A percentile compares a stretch with the other conserved stretches of the same genome.
Conservation (phyloP, 2,888 invertebrate species). For the Cosmopolites sordidus region DNA sequence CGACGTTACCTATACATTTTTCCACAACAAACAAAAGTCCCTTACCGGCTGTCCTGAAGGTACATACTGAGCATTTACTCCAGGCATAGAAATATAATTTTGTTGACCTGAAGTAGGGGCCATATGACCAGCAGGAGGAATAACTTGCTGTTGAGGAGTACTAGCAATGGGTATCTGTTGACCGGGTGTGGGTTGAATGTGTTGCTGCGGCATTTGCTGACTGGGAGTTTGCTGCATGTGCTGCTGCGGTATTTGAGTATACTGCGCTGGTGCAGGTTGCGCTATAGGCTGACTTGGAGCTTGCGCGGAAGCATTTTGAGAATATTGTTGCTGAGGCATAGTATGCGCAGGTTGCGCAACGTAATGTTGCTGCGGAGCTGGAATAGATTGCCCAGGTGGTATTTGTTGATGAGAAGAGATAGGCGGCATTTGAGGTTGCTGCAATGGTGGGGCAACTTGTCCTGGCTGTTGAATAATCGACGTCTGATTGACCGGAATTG, state of each 20-base stretch:
- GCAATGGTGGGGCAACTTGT: slow-evolving; percentile 8
- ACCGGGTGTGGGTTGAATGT: slow-evolving; percentile 5
- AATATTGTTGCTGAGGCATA: slow-evolving; percentile 29
- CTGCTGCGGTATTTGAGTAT: slow-evolving; percentile 19
- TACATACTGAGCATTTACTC: slow-evolving; percentile 11
- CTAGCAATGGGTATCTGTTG: not conserved
- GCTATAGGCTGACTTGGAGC: not conserved
- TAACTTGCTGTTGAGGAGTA: slow-evolving; percentile 6
- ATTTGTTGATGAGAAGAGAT: slow-evolving; percentile 14
- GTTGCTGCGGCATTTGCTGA: slow-evolving; percentile 24
- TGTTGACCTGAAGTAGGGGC: slow-evolving; percentile 20
- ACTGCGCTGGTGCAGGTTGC: slow-evolving; percentile 17
- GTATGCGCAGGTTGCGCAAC: slow-evolving; percentile 20
- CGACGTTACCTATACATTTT: too few relatives aligned
- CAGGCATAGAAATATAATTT: slow-evolving; percentile 23
- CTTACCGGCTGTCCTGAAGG: slow-evolving; percentile 16
- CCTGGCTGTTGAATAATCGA: slow-evolving; percentile 22
- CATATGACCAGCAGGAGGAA: slow-evolving; percentile 5
- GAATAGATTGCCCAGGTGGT: slow-evolving; percentile 7
- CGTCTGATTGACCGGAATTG: slow-evolving; percentile 3
- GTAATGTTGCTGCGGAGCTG: slow-evolving; percentile 9
- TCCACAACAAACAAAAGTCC: too few relatives aligned
- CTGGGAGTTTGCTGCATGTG: slow-evolving; percentile 25
- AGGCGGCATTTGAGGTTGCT: slow-evolving; percentile 11
- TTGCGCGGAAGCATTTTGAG: slow-evolving; percentile 7